Evolutionary conservation across 2,888 invertebrate species (phyloP), one percentile per base, ranked within the genome.

Genomic region (Pristionchus fissidentatus): DNA sequence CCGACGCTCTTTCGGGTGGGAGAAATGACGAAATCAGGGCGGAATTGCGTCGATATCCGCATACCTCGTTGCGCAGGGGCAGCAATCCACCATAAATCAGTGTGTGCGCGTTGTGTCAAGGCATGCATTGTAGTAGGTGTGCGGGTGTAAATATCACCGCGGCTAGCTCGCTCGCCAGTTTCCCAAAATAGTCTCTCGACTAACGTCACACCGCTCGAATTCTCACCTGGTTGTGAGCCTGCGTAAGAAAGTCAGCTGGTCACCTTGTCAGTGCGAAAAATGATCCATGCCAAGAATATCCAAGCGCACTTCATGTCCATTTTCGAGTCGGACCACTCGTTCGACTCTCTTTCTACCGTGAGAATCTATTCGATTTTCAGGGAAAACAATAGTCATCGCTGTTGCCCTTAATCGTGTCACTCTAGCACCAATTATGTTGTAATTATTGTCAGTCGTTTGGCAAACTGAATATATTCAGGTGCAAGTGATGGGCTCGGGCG

Each of bases 151-250:
- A 70, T 70, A 70, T n/a, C n/a, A n/a, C n/a, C n/a, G n/a, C n/a
- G n/a, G n/a, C n/a, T n/a, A n/a, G n/a, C n/a, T n/a, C 41, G 7
- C 55, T n/a, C 70, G n/a, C 43, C 35, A 66, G 22, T 43, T 43
- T 70, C 70, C 70, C 70, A 41, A 43, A 70, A 70, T 43, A 70
- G 70, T 70, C 43, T 70, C 43, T 19, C 66, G 66, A 38, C 38
- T 35, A 29, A 66, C 66, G 70, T 70, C 70, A 70, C n/a, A n/a
- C 70, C n/a, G 38, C 26, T 35, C 15, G 70, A 70, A 43, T 70
- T 70, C 70, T 43, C 70, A 70, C 70, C 70, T 70, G 70, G 62
- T 66, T 35, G 62, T 8, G 35, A 29, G n/a, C 62, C 62, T 41
- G 43, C 38, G n/a, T n/a, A n/a, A n/a, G n/a, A n/a, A n/a, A n/a